phyloP scores from a whole-genome alignment of 2,797 vertebrate genomes.

The Bufotes viridis region DNA sequence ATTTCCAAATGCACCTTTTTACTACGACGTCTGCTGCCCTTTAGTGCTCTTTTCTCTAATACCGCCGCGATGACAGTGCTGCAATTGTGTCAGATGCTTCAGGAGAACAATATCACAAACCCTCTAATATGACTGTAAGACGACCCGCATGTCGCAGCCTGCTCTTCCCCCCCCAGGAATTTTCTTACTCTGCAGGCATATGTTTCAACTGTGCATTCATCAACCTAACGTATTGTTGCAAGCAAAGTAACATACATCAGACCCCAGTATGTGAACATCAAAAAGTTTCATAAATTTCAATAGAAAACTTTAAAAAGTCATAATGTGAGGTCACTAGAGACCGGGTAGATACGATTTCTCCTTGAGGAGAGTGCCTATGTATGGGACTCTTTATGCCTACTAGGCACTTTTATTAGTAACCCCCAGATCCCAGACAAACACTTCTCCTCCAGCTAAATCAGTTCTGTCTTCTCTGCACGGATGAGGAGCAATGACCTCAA shows the following conservation, averaged over 20 bases:
- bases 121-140: slow-evolving; percentile 27
- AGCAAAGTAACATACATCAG: not conserved
- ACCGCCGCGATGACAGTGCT: slow-evolving; percentile 4
- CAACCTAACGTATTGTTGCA: slow-evolving; percentile 36
- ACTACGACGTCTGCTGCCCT: slow-evolving; percentile 35
- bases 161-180: slow-evolving; percentile 33
- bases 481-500: too few relatives aligned
- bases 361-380: too few relatives aligned
- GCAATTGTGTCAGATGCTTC: slow-evolving; percentile 25
- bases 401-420: too few relatives aligned
- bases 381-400: too few relatives aligned
- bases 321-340: not conserved
- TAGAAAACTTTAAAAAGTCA: not conserved
- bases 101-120: slow-evolving; percentile 35
- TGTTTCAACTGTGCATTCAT: slow-evolving; percentile 44
- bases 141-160: slow-evolving; percentile 47
- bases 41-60: slow-evolving; percentile 13
- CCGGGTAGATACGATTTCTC: not conserved
- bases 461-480: too few relatives aligned
- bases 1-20: slow-evolving; percentile 35
- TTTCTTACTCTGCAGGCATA: slow-evolving; percentile 39
- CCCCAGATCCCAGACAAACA: too few relatives aligned
- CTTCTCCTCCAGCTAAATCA: too few relatives aligned
- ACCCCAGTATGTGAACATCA: not conserved
- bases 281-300: not conserved